Base-by-base conservation (phyloP, 2,888 invertebrate genomes). In the Eristalis tenax region DNA sequence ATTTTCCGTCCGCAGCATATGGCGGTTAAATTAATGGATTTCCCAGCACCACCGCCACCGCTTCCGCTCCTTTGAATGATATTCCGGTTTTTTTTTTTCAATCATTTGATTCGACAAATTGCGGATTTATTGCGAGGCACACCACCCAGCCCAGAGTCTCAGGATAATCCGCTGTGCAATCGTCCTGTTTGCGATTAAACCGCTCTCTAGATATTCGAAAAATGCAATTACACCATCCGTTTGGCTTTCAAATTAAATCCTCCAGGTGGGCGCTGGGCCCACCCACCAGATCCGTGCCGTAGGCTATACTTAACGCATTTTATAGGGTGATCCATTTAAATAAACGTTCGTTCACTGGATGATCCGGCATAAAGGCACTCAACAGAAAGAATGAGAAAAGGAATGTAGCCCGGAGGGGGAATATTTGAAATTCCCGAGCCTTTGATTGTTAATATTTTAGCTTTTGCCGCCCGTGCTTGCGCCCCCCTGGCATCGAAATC, bases 211-310 rank as follows among this genome's bases (percentile, higher is more conserved):
- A 86, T 78, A 86, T 83, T 86, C 66, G 70, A 79, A 78, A 86
- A 86, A 86, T 86, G 79, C 86, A 86, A 86, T 86, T 86, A 86
- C 61, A 65, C 77, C 75, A 78, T 82, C 74, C 82, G 74, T 73
- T 84, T 50, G 66, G 78, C 15, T 56, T 59, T 50, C 78, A 86
- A 86, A 86, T 86, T 83, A 79, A 75, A 86, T 78, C 74, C 74
- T 56, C 38, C 57, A 73, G 73, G 71, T 73, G 81, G 70, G 50
- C 26, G 40, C 81, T 15, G 22, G 38, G 43, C 65, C 59, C 59
- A 35, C 40, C 32, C 43, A 22, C 6, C 13, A 4, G n/a, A 28
- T n/a, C 38, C n/a, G 32, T 68, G 71, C 64, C 64, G 57, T 66
- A 57, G 65, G 85, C 73, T 77, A 59, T 35, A 61, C 43, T 57